Base-by-base conservation (phyloP, 2,888 invertebrate genomes). In the Eucera pruinosa region DNA sequence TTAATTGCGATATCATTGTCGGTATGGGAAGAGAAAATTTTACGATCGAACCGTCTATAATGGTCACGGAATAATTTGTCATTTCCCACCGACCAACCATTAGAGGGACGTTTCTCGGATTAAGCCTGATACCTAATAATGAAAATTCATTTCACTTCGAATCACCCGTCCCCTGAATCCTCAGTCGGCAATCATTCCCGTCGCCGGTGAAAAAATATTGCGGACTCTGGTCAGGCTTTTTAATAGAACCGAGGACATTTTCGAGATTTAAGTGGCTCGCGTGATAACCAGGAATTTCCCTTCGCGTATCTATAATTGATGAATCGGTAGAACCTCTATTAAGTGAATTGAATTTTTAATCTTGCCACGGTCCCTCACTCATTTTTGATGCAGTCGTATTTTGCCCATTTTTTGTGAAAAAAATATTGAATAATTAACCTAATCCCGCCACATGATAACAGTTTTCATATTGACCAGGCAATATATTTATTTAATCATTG, bases 61-160 rank as follows among this genome's bases (percentile, higher is more conserved):
- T 58, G 50, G 58, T 58, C 25, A 33, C 6, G 47, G 45, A 43
- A 52, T 50, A 67, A 67, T 72, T 72, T 50, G 15, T 7, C 27
- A 58, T 72, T 67, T 58, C 52, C 60, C 67, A 50, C 58, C 67
- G 45, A 23, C 43, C 15, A 25, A 18, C 68, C 52, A 66, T 68
- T 52, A 60, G 13, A 20, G 3, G n/a, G 18, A 3, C 50, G 25
- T 58, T 25, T 23, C 39, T 27, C 58, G 48, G 27, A 54, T 72
- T 50, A 72, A 60, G 7, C 33, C 18, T 39, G 55, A 48, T 57
- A 25, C 47, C 66, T 72, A 72, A 68, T 68, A 68, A 72, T 60
- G 57, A 41, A 71, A 39, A 57, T 71, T 48, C 70, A 65, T 39
- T 70, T 70, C 45, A 33, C 27, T 48, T 4, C 27, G 45, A 20